phyloP scores from a whole-genome alignment of 2,797 vertebrate species.

The Spinus olivaceus region DNA sequence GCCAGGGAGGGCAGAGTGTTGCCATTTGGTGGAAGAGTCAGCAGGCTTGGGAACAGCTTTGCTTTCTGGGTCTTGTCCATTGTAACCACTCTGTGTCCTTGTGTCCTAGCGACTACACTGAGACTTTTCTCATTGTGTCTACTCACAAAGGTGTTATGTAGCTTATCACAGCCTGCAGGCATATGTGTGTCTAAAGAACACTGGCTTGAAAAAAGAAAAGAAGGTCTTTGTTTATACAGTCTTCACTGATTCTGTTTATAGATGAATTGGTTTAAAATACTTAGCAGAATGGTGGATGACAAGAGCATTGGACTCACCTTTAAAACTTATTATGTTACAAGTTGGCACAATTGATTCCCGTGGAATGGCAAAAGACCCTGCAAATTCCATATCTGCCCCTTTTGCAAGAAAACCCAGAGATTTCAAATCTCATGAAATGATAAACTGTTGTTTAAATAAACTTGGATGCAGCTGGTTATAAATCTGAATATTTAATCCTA shows the following conservation, averaged over 20 bases:
- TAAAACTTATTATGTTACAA: not conserved
- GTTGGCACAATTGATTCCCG: not conserved
- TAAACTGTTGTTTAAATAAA: not conserved
- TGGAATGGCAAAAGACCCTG: not conserved
- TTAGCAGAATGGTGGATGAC: not conserved
- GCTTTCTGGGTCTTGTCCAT: not conserved
- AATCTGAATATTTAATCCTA: not conserved
- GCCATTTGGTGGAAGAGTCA: not conserved
- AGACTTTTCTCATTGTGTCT: not conserved
- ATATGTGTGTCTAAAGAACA: not conserved
- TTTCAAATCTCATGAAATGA: not conserved
- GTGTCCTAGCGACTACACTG: not conserved
- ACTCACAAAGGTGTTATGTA: accelerated
- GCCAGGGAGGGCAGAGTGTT: not conserved
- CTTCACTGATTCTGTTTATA: not conserved
- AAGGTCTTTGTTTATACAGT: not conserved
- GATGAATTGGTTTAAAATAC: not conserved
- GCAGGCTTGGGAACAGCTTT: not conserved
- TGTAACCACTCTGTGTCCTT: not conserved
- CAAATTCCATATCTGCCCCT: not conserved
- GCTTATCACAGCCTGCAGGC: not conserved
- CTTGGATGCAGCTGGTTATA: not conserved
- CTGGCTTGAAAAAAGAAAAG: not conserved
- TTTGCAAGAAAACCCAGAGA: not conserved
- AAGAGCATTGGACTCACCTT: not conserved